Evolutionary conservation across 2,888 invertebrate species (phyloP), one percentile per base, ranked within the genome.

Genomic region (Tubulanus polymorphus): DNA sequence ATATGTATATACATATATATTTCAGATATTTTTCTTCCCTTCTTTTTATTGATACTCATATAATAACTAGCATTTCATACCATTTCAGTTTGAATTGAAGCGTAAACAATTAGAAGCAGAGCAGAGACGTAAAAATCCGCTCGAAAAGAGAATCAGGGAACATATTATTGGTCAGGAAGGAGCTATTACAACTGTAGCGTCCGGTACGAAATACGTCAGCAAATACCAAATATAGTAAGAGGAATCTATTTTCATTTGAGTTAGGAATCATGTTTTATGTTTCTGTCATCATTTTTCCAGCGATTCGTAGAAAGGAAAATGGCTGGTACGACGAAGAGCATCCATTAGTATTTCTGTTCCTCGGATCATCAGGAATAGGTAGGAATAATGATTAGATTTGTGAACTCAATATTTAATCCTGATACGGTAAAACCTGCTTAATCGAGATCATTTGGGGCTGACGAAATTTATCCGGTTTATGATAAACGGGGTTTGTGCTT

Each of bases 261-360:
- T 32, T 32, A 32, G 35, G 35, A 32, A 32, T n/a, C n/a, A 32
- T 32, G 35, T 12, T 32, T 32, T 12, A 32, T 12, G 35, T 10
- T 46, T 3, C 28, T 8, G 20, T 37, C 18, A 26, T 28, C 57
- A 51, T 48, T 53, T 58, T 68, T 64, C 26, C 71, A 84, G 91
- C 91, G 47, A 88, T 93, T 53, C 83, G 93, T 57, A 83, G 93
- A 63, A 93, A 92, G 80, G 91, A 93, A 81, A 93, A 91, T 82
- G 93, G 93, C 29, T 93, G 92, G 92, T 87, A 87, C 51, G 93
- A 93, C 79, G 92, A 91, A 69, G 91, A 93, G 62, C 93, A 93
- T 79, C 93, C 93, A 20, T 82, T 93, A 28, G 93, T 93, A 18
- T 92, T 93, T 75, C 83, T 93, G 8, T 93, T 93, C 80, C 82